These are phyloP conservation scores for Zygaena filipendulae DNA, from an alignment of 2,888 invertebrate genomes.

Conservation along the genomic window DNA sequence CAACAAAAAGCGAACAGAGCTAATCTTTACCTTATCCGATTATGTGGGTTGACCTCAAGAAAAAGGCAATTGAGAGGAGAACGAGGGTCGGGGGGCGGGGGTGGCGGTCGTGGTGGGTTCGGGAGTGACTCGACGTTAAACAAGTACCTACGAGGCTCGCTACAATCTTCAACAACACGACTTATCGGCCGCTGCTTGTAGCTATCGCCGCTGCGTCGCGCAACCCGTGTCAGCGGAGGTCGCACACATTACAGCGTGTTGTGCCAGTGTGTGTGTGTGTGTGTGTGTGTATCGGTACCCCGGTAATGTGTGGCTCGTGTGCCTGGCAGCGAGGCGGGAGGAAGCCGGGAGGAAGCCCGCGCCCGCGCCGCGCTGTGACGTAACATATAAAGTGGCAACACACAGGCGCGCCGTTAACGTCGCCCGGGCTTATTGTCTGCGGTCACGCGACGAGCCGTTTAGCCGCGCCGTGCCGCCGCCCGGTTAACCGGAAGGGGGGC, in stretches of 20 bases:
- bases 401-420: constrained; percentile 67
- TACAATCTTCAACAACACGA: constrained; percentile 46
- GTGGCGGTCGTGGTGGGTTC: constrained; percentile 22
- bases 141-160: constrained; percentile 39
- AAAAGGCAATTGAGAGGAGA: constrained; percentile 55
- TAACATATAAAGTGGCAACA: constrained; percentile 67
- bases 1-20: constrained; percentile 44
- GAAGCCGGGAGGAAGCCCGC: constrained; percentile 15
- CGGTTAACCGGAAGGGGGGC: constrained; percentile 68
- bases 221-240: constrained; percentile 13
- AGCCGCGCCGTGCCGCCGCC: constrained; percentile 61
- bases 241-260: constrained; percentile 18
- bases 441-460: constrained; percentile 70
- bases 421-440: constrained; percentile 68
- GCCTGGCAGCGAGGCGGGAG: constrained; percentile 4
- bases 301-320: not conserved
- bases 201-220: constrained; percentile 15
- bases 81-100: constrained; percentile 23
- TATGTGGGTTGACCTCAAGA: constrained; percentile 55
- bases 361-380: constrained; percentile 33
- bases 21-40: constrained; percentile 61
- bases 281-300: not conserved
- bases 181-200: constrained; percentile 35
- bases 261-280: constrained; percentile 1
- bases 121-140: constrained; percentile 30